Evolutionary conservation across 2,888 invertebrate genomes (phyloP).

Genomic region (Drosophila meridionalis): DNA sequence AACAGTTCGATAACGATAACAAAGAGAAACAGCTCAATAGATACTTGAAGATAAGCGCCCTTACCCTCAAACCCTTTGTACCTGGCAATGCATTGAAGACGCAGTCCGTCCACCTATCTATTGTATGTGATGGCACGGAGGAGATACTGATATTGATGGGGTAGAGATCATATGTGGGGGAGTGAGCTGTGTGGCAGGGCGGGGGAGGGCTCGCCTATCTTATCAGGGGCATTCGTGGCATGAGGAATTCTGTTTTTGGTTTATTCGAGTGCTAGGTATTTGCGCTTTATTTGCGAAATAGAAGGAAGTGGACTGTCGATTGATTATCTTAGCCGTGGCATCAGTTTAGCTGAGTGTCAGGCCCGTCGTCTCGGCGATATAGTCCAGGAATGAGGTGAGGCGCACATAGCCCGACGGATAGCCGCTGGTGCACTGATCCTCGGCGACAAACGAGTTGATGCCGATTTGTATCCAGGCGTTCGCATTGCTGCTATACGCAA

Average conservation of each 20-base stretch:
- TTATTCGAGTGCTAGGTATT: constrained; percentile 24
- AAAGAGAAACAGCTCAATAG: background rate
- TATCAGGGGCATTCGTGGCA: constrained; percentile 15
- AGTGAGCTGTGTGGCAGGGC: background rate
- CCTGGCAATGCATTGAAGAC: background rate
- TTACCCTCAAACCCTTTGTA: background rate
- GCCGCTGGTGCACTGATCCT: constrained; percentile 78
- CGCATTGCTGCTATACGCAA: constrained; percentile 45
- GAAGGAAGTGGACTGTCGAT: constrained; percentile 5
- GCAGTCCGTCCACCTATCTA: background rate
- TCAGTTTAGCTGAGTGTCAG: constrained; percentile 30
- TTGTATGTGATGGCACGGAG: background rate
- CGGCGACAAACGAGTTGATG: constrained; percentile 83
- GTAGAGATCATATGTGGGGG: background rate
- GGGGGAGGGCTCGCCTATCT: constrained; percentile 21
- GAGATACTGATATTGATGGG: background rate
- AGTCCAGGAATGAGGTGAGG: constrained; percentile 77
- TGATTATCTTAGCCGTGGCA: background rate
- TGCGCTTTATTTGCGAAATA: constrained; percentile 30
- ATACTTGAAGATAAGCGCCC: constrained; percentile 6
- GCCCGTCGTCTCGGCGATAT: constrained; percentile 67
- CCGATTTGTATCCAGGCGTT: constrained; percentile 78
- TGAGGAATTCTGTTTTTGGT: constrained; percentile 9
- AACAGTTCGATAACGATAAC: background rate
- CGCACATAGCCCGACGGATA: constrained; percentile 81